A percentile compares a stretch with the other conserved stretches of the same genome.
These are phyloP conservation scores for Lanius collurio DNA, from an alignment of 2,113 vertebrate genomes.

Conservation along the genomic window DNA sequence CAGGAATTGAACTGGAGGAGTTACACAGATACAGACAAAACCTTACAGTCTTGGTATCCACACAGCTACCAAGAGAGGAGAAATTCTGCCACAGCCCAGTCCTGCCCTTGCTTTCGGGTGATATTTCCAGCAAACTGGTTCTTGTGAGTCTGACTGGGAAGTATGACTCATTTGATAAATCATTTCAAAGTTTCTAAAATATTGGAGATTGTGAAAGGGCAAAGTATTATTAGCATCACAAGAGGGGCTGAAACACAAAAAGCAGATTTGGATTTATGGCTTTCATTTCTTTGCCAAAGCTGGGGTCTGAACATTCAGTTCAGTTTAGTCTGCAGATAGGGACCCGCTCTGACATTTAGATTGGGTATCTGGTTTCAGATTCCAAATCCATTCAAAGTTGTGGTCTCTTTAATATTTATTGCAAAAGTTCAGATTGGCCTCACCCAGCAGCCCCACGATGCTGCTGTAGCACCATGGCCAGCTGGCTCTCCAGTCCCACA, in stretches of 20 bases:
- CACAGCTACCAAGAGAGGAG: neutral
- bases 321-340: slow-evolving; percentile 21
- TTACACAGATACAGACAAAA: neutral
- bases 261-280: slow-evolving; percentile 19
- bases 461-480: neutral
- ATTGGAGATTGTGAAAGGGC: slow-evolving; percentile 31
- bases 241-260: slow-evolving; percentile 10
- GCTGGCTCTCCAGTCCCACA: neutral
- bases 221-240: slow-evolving; percentile 24
- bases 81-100: neutral
- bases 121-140: neutral
- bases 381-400: slow-evolving; percentile 9
- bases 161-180: slow-evolving; percentile 1
- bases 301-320: slow-evolving; percentile 10
- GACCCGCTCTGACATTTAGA: slow-evolving; percentile 1
- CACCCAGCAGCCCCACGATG: neutral
- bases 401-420: slow-evolving; percentile 13
- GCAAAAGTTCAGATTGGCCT: neutral
- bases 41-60: neutral
- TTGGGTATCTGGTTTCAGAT: slow-evolving; percentile 23
- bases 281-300: slow-evolving; percentile 15
- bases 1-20: neutral
- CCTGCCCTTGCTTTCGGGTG: neutral
- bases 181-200: slow-evolving; percentile 28
- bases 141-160: neutral